A percentile compares a stretch with the other conserved stretches of the same genome.
phyloP scores from a whole-genome alignment of 1,140 invertebrate genomes.

The Agraylea sexmaculata region DNA sequence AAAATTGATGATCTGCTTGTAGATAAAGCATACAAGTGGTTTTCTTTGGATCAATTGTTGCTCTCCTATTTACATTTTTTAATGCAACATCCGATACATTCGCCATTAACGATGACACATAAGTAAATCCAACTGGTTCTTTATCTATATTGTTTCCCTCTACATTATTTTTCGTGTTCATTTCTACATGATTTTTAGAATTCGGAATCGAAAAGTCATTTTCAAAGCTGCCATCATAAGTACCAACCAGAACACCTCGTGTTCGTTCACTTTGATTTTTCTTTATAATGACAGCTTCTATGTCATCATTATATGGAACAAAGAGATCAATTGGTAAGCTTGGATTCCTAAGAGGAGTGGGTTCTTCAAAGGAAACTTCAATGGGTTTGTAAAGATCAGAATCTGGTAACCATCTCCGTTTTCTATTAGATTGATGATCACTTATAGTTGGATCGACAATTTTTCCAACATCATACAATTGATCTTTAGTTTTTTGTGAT shows the following conservation, averaged over 20 bases:
- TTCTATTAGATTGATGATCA: too few species aligned
- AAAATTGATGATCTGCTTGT: conserved; percentile 91
- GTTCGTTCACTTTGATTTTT: conserved; percentile 27
- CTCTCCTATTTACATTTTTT: conserved; percentile 55
- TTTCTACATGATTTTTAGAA: conserved; percentile 49
- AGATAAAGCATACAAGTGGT: conserved; percentile 85
- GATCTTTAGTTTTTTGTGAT: too few species aligned
- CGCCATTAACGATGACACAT: conserved; percentile 31
- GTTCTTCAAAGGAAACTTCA: conserved; percentile 31
- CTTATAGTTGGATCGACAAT: not conserved
- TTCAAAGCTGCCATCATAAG: conserved; percentile 29
- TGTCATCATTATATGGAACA: conserved; percentile 48
- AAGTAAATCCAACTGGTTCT: conserved; percentile 35
- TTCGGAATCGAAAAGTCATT: conserved; percentile 43
- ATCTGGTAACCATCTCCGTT: conserved; percentile 40
- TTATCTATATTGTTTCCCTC: conserved; percentile 38
- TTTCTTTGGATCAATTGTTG: conserved; percentile 66
- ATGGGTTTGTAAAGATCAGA: conserved; percentile 24
- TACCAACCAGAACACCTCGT: conserved; percentile 23
- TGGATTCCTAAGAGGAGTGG: conserved; percentile 41
- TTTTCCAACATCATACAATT: not conserved
- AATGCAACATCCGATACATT: conserved; percentile 39
- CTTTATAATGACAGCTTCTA: conserved; percentile 24
- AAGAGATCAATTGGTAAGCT: conserved; percentile 48
- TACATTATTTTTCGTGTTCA: conserved; percentile 42